Base-by-base conservation (phyloP, 2,888 invertebrate genomes). In the Electrophaes corylata region DNA sequence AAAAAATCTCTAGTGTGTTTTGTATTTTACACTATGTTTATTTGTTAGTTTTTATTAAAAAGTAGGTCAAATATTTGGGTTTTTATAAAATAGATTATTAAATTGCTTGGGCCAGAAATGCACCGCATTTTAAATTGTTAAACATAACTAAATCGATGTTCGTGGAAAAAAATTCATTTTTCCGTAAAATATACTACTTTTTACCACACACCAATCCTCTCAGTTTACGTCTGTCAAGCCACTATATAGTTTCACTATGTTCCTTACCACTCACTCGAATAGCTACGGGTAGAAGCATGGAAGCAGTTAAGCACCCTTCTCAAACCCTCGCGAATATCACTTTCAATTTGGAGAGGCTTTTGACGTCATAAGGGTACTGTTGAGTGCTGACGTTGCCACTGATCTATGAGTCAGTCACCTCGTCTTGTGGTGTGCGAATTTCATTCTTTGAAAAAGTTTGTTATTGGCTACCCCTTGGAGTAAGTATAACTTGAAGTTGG, bases 301-400 rank as follows among this genome's bases (percentile, higher is more conserved):
- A 8, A 23, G 39, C 12, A 29, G 53, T 18, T 14, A 29, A 49
- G 55, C 0, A 37, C 48, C 35, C 55, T 49, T 44, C 26, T 23
- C 48, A 55, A 10, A 26, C 48, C 26, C 35, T 45, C 40, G 40
- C 53, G 49, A 46, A 51, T 58, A 49, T 59, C 44, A 53, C 53
- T 37, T 41, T 39, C 53, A 49, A 49, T 50, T 43, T 41, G 11
- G 29, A 59, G 53, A 20, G 58, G 45, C 40, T 47, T 20, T 55
- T 43, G 41, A 48, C 48, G 54, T 55, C 54, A 48, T 37, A 19
- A 26, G 46, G 47, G 43, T 16, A 20, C 35, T 20, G 26, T 10
- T 29, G 26, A 29, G 26, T 29, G 14, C 54, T 54, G 58, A 45
- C 40, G 48, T 20, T 19, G 43, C 43, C 20, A 12, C 45, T 46